phyloP scores from a whole-genome alignment of 2,888 invertebrate genomes.

The Thecocarcelia acutangulata region DNA sequence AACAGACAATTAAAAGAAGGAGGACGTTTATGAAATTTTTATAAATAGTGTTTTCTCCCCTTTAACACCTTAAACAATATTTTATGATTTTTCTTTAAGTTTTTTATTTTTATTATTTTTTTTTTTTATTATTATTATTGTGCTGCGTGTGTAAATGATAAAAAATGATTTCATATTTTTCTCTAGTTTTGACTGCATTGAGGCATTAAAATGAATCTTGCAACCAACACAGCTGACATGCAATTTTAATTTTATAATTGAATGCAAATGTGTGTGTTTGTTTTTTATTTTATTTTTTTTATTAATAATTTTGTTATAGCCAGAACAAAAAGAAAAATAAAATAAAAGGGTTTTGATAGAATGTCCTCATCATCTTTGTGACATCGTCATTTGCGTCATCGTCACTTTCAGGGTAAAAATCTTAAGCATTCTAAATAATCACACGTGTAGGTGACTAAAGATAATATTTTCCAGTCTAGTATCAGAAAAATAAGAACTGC shows the following conservation, averaged over 20 bases:
- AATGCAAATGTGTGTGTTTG: constrained; percentile 75
- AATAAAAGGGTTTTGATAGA: constrained; percentile 7
- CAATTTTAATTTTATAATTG: constrained; percentile 74
- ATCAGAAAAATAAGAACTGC: background rate
- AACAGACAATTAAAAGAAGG: constrained; percentile 37
- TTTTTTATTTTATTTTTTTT: no score
- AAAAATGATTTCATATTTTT: constrained; percentile 57
- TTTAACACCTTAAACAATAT: constrained; percentile 70
- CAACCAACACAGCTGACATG: constrained; percentile 75
- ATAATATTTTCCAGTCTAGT: constrained; percentile 14
- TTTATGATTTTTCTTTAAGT: constrained; percentile 72
- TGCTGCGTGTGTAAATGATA: constrained; percentile 31
- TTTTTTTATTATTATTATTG: no score
- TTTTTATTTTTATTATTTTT: background rate
- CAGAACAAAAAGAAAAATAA: constrained; percentile 3
- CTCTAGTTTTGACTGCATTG: constrained; percentile 43
- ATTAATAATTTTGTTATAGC: constrained; percentile 40
- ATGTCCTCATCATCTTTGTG: constrained; percentile 47
- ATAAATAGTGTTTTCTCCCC: constrained; percentile 52
- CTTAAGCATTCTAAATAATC: constrained; percentile 76
- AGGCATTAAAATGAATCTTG: constrained; percentile 64
- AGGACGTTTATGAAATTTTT: constrained; percentile 24
- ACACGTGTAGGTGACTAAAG: constrained; percentile 76
- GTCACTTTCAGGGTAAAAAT: constrained; percentile 11
- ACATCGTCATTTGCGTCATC: constrained; percentile 36